Percentiles rank a stretch among this genome's conserved stretches.
phyloP scores from a whole-genome alignment of 2,888 invertebrate species.

The Toxonevra muliebris region DNA sequence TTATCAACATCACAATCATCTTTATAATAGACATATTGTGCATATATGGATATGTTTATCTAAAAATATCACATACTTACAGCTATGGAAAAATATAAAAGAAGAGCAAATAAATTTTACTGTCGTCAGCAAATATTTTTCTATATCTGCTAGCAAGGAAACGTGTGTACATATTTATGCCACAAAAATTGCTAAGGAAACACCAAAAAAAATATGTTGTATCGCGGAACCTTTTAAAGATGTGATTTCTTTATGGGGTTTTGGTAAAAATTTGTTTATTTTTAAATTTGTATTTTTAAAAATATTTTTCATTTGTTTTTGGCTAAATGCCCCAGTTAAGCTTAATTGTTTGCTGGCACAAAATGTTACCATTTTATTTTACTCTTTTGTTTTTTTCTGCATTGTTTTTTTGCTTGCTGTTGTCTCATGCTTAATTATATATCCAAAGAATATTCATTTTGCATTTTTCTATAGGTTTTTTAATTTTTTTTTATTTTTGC shows the following conservation, averaged over 20 bases:
- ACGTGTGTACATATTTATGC: not conserved
- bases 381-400: too few species aligned
- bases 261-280: not conserved
- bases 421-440: not conserved
- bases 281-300: not conserved
- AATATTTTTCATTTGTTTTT: constrained; percentile 7
- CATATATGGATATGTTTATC: constrained; percentile 1
- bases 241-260: not conserved
- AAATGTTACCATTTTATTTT: too few species aligned
- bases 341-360: constrained; percentile 49
- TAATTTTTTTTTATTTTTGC: not conserved
- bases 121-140: constrained; percentile 6
- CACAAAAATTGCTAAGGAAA: not conserved
- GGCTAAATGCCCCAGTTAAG: constrained; percentile 40
- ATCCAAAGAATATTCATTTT: constrained; percentile 22
- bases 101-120: too few species aligned
- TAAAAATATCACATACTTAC: constrained; percentile 14
- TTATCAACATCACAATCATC: too few species aligned
- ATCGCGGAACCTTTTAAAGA: not conserved
- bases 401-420: not conserved
- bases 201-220: constrained; percentile 2
- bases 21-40: not conserved
- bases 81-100: too few species aligned
- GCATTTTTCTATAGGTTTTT: constrained; percentile 20
- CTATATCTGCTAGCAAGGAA: not conserved